Percentiles rank a stretch among this genome's conserved stretches.
phyloP scores from a whole-genome alignment of 23 tunicate species.

The Diplosoma virens region DNA sequence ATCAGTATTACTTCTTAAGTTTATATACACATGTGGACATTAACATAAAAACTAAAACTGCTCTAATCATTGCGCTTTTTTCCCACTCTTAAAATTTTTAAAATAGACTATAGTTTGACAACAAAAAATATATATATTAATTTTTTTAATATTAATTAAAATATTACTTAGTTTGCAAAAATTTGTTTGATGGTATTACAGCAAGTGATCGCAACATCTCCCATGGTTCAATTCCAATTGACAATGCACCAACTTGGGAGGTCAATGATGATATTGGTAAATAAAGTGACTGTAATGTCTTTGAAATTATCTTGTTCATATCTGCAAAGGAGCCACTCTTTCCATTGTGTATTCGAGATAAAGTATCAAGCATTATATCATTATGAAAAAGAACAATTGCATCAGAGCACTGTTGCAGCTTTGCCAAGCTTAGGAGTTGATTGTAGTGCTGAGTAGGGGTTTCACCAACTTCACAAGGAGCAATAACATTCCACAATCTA shows the following conservation, averaged over 20 bases:
- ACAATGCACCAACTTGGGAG: conserved; percentile 29
- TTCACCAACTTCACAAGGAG: conserved; percentile 66
- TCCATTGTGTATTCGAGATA: neutral
- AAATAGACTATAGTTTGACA: too few species aligned
- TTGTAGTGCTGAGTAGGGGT: conserved; percentile 83
- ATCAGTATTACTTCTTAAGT: too few species aligned
- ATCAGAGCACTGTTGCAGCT: conserved; percentile 62
- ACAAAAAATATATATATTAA: too few species aligned
- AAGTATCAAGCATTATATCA: conserved; percentile 41
- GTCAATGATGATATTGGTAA: conserved; percentile 61
- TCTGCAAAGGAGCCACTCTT: conserved; percentile 26
- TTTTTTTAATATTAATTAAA: too few species aligned
- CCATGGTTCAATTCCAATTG: conserved; percentile 90
- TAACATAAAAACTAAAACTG: too few species aligned
- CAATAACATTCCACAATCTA: conserved; percentile 67
- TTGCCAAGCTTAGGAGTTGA: conserved; percentile 63
- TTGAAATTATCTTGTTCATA: conserved; percentile 57
- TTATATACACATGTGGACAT: too few species aligned
- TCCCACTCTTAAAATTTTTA: too few species aligned
- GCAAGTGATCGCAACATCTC: conserved; percentile 79
- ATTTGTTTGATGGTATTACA: conserved; percentile 64
- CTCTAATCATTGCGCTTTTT: too few species aligned
- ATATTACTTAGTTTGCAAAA: conserved; percentile 57
- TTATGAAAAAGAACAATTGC: conserved; percentile 74
- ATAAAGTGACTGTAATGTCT: conserved; percentile 33